These are phyloP conservation scores for Thamnophis elegans DNA, from an alignment of 2,797 vertebrate genomes.

Conservation along the genomic window DNA sequence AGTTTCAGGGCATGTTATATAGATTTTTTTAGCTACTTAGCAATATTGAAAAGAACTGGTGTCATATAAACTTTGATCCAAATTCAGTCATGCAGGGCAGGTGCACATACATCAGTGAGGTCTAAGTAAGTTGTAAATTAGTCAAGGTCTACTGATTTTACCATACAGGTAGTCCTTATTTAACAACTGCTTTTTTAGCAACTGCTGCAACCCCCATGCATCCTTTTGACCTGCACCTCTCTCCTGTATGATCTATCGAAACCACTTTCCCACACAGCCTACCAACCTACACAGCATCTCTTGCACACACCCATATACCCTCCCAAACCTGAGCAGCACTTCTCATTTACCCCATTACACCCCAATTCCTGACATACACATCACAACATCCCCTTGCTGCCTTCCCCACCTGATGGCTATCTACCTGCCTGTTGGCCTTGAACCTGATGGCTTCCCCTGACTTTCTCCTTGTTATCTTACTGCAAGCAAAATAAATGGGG, in stretches of 20 bases:
- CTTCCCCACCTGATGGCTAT: neutral
- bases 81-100: neutral
- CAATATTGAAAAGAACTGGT: neutral
- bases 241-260: neutral
- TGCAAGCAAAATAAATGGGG: neutral
- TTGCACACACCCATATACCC: neutral
- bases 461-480: neutral
- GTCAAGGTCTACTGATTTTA: neutral
- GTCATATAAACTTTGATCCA: neutral
- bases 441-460: neutral
- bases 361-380: neutral
- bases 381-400: neutral
- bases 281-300: neutral
- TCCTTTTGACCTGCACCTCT: neutral
- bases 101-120: neutral
- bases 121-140: neutral
- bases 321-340: neutral
- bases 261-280: neutral
- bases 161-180: neutral
- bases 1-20: neutral
- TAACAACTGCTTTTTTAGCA: neutral
- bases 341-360: neutral
- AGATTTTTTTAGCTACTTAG: neutral
- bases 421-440: neutral
- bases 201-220: neutral